A percentile compares a stretch with the other conserved stretches of the same genome.
These are phyloP conservation scores for Drosophila nigricruria DNA, from an alignment of 2,888 invertebrate genomes.

Conservation along the genomic window DNA sequence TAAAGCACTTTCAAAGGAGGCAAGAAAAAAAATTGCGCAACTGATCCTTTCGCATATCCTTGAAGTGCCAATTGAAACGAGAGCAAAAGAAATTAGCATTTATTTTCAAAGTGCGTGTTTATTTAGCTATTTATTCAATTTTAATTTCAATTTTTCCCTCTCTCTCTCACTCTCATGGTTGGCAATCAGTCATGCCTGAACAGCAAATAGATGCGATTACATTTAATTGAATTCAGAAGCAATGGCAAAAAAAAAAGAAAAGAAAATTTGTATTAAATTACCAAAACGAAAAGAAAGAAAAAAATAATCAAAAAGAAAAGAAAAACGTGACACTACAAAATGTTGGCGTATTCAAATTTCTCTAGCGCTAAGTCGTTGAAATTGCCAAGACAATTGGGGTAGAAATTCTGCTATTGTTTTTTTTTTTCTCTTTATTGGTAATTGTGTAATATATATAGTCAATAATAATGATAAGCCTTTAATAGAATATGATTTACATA, in stretches of 20 bases:
- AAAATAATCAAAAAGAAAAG: constrained; percentile 67
- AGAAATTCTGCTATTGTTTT: constrained; percentile 27
- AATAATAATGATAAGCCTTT: constrained; percentile 20
- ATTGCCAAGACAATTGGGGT: constrained; percentile 51
- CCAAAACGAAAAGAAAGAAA: constrained; percentile 57
- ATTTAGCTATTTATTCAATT: constrained; percentile 78
- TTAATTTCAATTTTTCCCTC: constrained; percentile 45
- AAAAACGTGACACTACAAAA: constrained; percentile 72
- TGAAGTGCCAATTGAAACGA: constrained; percentile 54
- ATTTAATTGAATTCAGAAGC: constrained; percentile 82
- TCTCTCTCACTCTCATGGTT: constrained; percentile 9
- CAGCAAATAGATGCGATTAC: constrained; percentile 81
- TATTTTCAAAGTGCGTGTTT: constrained; percentile 70
- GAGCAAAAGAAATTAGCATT: constrained; percentile 71
- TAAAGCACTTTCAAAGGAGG: constrained; percentile 13
- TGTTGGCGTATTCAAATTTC: constrained; percentile 74
- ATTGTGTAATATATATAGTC: constrained; percentile 10
- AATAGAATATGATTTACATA: neutral
- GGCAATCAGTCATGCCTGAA: constrained; percentile 70
- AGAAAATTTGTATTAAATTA: constrained; percentile 65
- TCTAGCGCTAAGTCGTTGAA: constrained; percentile 30
- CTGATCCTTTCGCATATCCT: constrained; percentile 22
- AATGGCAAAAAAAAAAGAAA: constrained; percentile 1
- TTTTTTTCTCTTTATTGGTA: constrained; percentile 23
- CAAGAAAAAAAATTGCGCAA: constrained; percentile 28